Evolutionary conservation across 2,113 vertebrate genomes (phyloP), one percentile per base, ranked within the genome.

Genomic region (Laticauda colubrina): DNA sequence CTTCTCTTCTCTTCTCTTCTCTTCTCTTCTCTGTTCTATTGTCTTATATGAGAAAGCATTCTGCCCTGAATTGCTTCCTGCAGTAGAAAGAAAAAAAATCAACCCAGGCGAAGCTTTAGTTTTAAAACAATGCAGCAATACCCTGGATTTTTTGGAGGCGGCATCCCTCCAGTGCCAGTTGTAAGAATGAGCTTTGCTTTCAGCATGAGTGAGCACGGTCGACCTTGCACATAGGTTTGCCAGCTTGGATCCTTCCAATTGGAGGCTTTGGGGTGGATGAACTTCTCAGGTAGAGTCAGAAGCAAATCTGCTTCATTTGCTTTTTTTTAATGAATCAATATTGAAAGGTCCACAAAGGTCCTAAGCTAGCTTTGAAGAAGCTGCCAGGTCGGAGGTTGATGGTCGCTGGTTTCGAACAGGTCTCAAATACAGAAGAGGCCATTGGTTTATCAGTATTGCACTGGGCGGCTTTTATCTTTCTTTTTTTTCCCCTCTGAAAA

Each of bases 341-440:
- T 97, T 96, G 96, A 96, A 95, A 0, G 34, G 94, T 94, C 87
- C 87, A 94, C 95, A 96, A 96, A 96, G 96, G 90, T 85, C 92
- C 92, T 93, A 94, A 96, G 93, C n/a, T 96, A 85, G 91, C 96
- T 97, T 97, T 97, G 97, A 96, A 96, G 96, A 93, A 94, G 94
- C 94, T 96, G 95, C 96, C 95, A 95, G 95, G 95, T 95, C 95
- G 92, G 95, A 94, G 96, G 92, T 95, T 93, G 93, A 92, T 0
- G 0, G 4, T 57, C 90, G 94, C 90, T 93, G 92, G 94, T 94
- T 96, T 93, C 88, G 93, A 61, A 87, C 85, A 90, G 69, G 69
- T 88, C 95, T 86, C 0, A 1, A 88, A 85, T 75, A 48, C 90
- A 39, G 91, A 85, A 56, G 87, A 14, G 75, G 94, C 90, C 54